Conservation (phyloP, 2,113 vertebrate genomes). For the Dipodomys spectabilis region DNA sequence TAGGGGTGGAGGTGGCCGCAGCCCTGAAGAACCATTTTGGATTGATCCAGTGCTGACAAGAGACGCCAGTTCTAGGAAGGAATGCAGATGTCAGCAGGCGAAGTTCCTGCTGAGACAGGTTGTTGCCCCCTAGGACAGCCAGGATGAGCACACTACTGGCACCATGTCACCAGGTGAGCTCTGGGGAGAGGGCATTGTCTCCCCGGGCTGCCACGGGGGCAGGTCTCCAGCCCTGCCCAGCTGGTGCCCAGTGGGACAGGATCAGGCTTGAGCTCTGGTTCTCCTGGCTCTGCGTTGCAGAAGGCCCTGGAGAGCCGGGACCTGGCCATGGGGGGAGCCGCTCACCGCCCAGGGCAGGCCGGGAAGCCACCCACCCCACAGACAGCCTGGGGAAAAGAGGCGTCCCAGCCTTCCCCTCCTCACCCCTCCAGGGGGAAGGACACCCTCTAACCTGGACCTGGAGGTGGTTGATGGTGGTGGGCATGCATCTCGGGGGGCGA, state of each 20-base stretch:
- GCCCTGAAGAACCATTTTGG: neutral
- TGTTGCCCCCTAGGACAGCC: neutral
- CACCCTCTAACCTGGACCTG: fast-evolving
- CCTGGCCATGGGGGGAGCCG: neutral
- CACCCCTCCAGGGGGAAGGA: neutral
- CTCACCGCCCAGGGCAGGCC: neutral
- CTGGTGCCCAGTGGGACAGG: neutral
- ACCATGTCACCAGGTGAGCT: neutral
- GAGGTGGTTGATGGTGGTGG: neutral
- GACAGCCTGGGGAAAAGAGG: neutral
- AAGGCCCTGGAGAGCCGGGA: no score
- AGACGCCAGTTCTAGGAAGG: neutral
- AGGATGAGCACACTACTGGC: no score
- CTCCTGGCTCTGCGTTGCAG: neutral
- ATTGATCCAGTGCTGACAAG: neutral
- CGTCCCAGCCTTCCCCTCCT: neutral
- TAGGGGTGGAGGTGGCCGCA: neutral
- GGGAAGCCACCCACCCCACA: neutral
- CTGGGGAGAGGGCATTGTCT: neutral
- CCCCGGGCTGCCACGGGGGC: neutral
- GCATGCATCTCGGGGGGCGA: no score
- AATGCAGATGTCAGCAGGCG: neutral
- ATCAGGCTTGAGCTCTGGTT: neutral
- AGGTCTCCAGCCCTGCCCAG: neutral
- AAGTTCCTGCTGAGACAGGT: neutral